Conservation (phyloP, 1,140 invertebrate species). For the Phymastichus coffea region DNA sequence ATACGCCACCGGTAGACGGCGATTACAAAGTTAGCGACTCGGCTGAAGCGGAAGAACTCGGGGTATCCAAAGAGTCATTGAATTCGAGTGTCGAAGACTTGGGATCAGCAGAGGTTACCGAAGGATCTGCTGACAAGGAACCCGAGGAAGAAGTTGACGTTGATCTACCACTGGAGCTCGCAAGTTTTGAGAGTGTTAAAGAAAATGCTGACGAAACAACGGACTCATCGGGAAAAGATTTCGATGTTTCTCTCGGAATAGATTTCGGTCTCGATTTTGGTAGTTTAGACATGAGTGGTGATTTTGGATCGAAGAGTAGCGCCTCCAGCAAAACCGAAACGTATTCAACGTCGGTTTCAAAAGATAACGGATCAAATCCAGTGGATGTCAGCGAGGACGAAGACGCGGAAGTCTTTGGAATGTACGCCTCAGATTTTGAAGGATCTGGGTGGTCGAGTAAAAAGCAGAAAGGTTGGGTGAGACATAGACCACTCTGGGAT, state of each 20-base stretch:
- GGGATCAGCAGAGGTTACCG: background rate
- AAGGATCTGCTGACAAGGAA: background rate
- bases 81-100: constrained; percentile 13
- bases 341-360: constrained; percentile 51
- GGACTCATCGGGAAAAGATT: background rate
- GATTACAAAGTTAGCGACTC: background rate
- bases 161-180: background rate
- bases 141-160: background rate
- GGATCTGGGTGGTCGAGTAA: constrained; percentile 9
- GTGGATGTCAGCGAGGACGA: constrained; percentile 29
- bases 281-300: background rate
- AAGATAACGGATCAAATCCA: constrained; percentile 57
- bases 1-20: background rate
- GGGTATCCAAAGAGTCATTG: constrained; percentile 14
- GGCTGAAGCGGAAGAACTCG: constrained; percentile 1
- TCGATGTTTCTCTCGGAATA: background rate
- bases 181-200: background rate
- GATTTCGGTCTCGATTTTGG: background rate
- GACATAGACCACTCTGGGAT: constrained; percentile 26
- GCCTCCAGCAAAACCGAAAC: constrained; percentile 2
- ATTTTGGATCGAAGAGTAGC: constrained; percentile 12
- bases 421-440: constrained; percentile 33
- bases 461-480: constrained; percentile 12
- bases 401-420: constrained; percentile 16
- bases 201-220: background rate